phyloP scores from a whole-genome alignment of 2,888 invertebrate genomes.

The Macrophya alboannulata region DNA sequence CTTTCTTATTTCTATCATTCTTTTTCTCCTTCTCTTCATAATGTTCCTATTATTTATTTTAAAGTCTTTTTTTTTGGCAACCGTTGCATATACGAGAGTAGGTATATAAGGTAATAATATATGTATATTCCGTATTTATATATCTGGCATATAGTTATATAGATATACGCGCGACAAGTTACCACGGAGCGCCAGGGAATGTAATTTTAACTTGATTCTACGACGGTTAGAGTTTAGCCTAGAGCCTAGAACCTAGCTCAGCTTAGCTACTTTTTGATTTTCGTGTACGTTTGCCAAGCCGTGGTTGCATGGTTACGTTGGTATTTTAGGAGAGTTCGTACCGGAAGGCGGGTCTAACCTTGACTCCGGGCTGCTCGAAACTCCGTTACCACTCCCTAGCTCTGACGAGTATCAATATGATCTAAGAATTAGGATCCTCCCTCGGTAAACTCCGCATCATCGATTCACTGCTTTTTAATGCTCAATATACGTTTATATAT shows the following conservation, averaged over 20 bases:
- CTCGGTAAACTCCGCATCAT: not conserved
- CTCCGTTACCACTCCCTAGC: conserved; percentile 20
- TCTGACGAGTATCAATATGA: conserved; percentile 13
- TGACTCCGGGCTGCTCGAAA: conserved; percentile 41
- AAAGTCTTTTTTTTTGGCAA: not conserved
- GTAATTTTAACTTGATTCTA: conserved; percentile 56
- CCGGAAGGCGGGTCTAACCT: conserved; percentile 58
- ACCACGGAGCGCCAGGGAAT: conserved; percentile 5
- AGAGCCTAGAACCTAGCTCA: not conserved
- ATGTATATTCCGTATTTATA: not conserved
- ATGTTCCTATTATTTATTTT: not conserved
- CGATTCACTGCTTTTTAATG: not conserved
- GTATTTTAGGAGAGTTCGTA: conserved; percentile 57
- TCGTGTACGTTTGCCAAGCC: conserved; percentile 46
- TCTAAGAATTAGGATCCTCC: not conserved
- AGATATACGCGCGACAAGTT: not conserved
- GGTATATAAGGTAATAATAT: not conserved
- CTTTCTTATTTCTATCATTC: too few species aligned
- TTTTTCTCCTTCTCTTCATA: not conserved
- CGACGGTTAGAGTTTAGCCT: conserved; percentile 1
- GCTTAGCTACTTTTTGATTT: conserved; percentile 25
- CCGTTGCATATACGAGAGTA: not conserved
- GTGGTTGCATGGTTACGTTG: conserved; percentile 34
- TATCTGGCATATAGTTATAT: not conserved
- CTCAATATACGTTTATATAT: too few species aligned